Evolutionary conservation across 2,888 invertebrate genomes (phyloP), one percentile per base, ranked within the genome.

Genomic region (Maniola hyperantus): DNA sequence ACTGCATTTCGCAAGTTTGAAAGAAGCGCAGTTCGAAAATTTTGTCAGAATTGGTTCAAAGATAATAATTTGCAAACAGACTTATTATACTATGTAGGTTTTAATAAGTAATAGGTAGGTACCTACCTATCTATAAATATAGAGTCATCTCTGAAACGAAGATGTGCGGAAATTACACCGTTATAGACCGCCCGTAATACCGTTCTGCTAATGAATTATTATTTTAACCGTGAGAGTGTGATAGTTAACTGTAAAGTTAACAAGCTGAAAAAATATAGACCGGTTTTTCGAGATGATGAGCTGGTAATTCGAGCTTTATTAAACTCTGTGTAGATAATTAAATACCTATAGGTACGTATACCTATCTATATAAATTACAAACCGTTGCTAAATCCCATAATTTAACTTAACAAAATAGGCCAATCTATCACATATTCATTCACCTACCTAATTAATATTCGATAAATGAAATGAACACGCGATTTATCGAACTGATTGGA

Each of bases 391-490:
- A 26, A 26, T 26, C 26, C 26, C 26, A 26, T n/a, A n/a, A n/a
- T n/a, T n/a, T n/a, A n/a, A n/a, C n/a, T n/a, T n/a, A n/a, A n/a
- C n/a, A 50, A 50, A 33, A 42, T 64, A 34, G 39, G 34, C 20
- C 51, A 65, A 53, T 50, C 51, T 39, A 60, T 66, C 65, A 54
- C 58, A 50, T 36, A 60, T 53, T 20, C 26, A 39, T 51, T 36
- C 26, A 13, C 6, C 15, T 54, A 13, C 44, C 44, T 48, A 61
- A 54, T 72, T 69, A 67, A 58, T 67, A 72, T 72, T 72, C 71
- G 65, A 57, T 62, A 48, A 60, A 65, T 64, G 65, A 53, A 53
- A 65, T 62, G 65, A 53, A 53, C 64, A 44, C 58, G 48, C 61
- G 71, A 71, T 70, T 68, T 68, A 68, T 60, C 7, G 53, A 20